Percentiles rank a stretch among this genome's conserved stretches.
Evolutionary conservation across 2,113 vertebrate genomes (phyloP).

Genomic region (Setophaga kirtlandii): DNA sequence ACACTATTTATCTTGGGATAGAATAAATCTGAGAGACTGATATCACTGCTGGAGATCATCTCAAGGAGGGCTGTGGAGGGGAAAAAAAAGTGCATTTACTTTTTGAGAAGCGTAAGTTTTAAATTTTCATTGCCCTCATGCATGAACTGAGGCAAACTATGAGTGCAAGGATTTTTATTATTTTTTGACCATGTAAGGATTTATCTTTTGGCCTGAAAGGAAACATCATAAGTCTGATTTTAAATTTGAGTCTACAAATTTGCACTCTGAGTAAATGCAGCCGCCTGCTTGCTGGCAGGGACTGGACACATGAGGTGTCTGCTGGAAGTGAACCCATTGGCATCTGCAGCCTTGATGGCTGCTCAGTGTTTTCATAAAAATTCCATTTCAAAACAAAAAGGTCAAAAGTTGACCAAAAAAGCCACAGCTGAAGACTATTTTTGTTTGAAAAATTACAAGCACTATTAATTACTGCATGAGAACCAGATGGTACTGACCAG

Average conservation of each 20-base stretch:
- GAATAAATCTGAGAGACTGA: slow-evolving; percentile 36
- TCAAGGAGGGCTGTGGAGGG: not conserved
- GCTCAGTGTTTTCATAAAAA: slow-evolving; percentile 4
- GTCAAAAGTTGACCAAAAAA: slow-evolving; percentile 24
- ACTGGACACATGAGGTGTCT: not conserved
- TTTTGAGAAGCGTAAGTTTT: not conserved
- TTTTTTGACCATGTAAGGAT: slow-evolving; percentile 4
- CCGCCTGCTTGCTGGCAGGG: not conserved
- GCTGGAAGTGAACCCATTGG: not conserved
- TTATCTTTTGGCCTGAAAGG: not conserved
- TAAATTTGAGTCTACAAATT: not conserved
- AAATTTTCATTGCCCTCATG: not conserved
- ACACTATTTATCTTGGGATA: slow-evolving; percentile 55
- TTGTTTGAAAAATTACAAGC: slow-evolving; percentile 30
- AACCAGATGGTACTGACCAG: slow-evolving; percentile 35
- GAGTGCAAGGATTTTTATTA: not conserved
- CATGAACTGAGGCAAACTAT: not conserved
- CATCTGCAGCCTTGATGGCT: not conserved
- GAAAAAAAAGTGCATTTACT: not conserved
- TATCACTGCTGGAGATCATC: slow-evolving; percentile 4
- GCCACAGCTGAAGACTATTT: not conserved
- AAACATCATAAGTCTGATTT: not conserved
- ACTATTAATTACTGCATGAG: slow-evolving; percentile 23
- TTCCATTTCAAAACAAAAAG: slow-evolving; percentile 19
- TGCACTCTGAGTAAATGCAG: not conserved